A percentile compares a stretch with the other conserved stretches of the same genome.
Conservation (phyloP, 2,113 vertebrate species). For the Craseonycteris thonglongyai region DNA sequence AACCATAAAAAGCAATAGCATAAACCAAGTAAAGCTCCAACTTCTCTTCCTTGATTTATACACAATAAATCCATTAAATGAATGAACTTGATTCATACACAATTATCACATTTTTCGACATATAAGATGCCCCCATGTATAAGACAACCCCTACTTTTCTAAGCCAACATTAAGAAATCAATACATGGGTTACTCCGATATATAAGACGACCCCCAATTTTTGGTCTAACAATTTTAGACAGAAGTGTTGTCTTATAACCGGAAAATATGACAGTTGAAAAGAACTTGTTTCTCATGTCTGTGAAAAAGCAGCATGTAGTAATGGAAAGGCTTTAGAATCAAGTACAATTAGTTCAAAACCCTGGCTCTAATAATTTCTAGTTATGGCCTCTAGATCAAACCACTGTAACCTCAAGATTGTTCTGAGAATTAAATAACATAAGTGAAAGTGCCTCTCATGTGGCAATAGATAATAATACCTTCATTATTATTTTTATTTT, state of each 20-base stretch:
- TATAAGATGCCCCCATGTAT: no score
- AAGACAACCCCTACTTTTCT: no score
- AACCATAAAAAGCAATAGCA: neutral
- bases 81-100: neutral
- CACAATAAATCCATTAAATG: neutral
- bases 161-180: no score
- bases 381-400: neutral
- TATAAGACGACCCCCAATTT: no score
- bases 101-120: no score
- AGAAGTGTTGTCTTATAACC: no score
- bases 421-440: neutral
- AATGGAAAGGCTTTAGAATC: neutral
- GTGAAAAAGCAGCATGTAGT: neutral
- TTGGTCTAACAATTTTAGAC: no score
- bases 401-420: neutral
- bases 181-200: no score
- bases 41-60: neutral
- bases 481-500: neutral
- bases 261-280: no score
- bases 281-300: neutral
- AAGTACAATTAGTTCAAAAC: conserved; percentile 30
- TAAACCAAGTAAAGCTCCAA: neutral
- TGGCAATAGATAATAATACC: neutral
- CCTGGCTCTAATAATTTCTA: neutral
- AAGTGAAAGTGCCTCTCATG: neutral